Evolutionary conservation across 1,140 invertebrate species (phyloP).

Genomic region (Drosophila orena): DNA sequence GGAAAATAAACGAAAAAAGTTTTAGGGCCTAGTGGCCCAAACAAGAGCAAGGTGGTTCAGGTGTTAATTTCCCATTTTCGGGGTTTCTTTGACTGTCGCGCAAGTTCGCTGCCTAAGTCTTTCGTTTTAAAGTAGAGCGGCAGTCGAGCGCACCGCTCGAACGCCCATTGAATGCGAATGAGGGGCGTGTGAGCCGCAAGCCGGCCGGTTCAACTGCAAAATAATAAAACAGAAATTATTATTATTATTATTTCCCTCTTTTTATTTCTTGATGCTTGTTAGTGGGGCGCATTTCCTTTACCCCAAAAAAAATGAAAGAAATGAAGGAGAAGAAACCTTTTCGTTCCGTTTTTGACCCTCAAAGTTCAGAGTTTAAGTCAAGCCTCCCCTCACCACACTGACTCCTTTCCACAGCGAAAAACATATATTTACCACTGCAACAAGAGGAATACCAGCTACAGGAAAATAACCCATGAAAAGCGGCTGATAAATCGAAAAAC

Average conservation of each 20-base stretch:
- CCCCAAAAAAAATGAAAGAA: slow-evolving; percentile 6
- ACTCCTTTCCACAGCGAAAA: slow-evolving; percentile 45
- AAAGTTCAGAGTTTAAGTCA: slow-evolving; percentile 54
- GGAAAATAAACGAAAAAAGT: slow-evolving; percentile 45
- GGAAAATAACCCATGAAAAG: slow-evolving; percentile 5
- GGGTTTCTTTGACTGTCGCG: slow-evolving; percentile 8
- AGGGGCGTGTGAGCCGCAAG: slow-evolving; percentile 73
- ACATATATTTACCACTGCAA: slow-evolving; percentile 49
- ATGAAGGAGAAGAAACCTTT: slow-evolving; percentile 34
- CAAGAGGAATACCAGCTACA: slow-evolving; percentile 31
- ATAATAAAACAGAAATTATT: slow-evolving; percentile 60
- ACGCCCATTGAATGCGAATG: slow-evolving; percentile 73
- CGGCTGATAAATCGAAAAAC: slow-evolving; percentile 21
- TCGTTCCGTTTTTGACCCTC: slow-evolving; percentile 57
- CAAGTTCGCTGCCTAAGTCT: slow-evolving; percentile 79
- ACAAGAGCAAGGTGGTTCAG: slow-evolving; percentile 18
- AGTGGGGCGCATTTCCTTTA: slow-evolving; percentile 51
- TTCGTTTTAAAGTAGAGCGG: slow-evolving; percentile 75
- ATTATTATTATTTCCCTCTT: slow-evolving; percentile 67
- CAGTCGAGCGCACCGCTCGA: slow-evolving; percentile 25
- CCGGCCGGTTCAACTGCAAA: slow-evolving; percentile 59
- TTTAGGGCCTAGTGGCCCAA: slow-evolving; percentile 33
- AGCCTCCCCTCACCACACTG: slow-evolving; percentile 23
- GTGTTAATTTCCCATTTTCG: slow-evolving; percentile 59
- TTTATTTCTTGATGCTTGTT: slow-evolving; percentile 26